phyloP scores from a whole-genome alignment of 2,888 invertebrate species.

The Zygaena filipendulae region DNA sequence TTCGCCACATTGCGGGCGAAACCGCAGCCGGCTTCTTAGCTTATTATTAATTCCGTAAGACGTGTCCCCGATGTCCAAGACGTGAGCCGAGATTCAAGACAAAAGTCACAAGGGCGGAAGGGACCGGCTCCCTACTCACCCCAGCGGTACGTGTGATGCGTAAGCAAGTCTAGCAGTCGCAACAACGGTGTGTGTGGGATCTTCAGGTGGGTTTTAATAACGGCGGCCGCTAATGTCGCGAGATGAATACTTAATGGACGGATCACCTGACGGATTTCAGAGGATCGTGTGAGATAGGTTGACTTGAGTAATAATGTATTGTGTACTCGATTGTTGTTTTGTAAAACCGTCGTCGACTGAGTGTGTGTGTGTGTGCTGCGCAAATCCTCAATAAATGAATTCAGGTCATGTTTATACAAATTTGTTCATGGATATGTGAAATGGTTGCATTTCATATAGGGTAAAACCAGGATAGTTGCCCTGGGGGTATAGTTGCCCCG shows the following conservation, averaged over 20 bases:
- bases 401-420: no score
- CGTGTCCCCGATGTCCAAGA: slow-evolving; percentile 70
- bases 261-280: slow-evolving; percentile 43
- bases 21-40: slow-evolving; percentile 65
- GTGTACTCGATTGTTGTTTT: no score
- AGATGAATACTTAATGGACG: slow-evolving; percentile 66
- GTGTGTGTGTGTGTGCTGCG: no score
- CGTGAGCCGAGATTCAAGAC: slow-evolving; percentile 67
- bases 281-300: slow-evolving; percentile 24
- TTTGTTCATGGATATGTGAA: no score
- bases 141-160: slow-evolving; percentile 47
- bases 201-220: slow-evolving; percentile 70
- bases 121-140: slow-evolving; percentile 24
- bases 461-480: no score
- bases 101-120: slow-evolving; percentile 65
- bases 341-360: no score
- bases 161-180: slow-evolving; percentile 34
- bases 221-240: slow-evolving; percentile 60
- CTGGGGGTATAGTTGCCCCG: no score
- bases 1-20: slow-evolving; percentile 63
- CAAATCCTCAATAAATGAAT: no score
- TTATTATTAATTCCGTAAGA: slow-evolving; percentile 71
- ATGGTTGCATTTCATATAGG: no score
- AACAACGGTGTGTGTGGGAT: slow-evolving; percentile 41
- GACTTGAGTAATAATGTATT: slow-evolving; percentile 34